Conservation (phyloP, 2,888 invertebrate species). For the Platycheirus albimanus region DNA sequence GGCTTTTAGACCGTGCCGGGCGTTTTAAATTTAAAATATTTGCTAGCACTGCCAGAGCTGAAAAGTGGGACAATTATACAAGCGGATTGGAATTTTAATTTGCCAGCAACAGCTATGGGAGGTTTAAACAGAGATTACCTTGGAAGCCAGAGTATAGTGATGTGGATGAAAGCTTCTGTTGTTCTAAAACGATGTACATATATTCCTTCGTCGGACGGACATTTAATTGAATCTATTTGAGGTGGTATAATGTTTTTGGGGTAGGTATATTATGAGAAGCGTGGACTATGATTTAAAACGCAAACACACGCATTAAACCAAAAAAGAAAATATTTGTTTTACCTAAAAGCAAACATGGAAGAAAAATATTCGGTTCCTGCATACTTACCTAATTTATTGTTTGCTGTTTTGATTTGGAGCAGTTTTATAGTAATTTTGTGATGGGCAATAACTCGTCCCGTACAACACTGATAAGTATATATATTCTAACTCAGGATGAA, state of each 20-base stretch:
- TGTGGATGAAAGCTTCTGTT: background rate
- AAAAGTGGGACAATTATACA: conserved; percentile 55
- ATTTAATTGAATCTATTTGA: conserved; percentile 26
- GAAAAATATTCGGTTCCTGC: too few relatives aligned
- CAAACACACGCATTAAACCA: too few relatives aligned
- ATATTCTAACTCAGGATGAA: too few relatives aligned
- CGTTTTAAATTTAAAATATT: conserved; percentile 46
- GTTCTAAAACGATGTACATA: background rate
- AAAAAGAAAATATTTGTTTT: too few relatives aligned
- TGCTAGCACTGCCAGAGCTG: conserved; percentile 5
- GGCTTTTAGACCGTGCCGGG: conserved; percentile 32
- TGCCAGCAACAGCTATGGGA: conserved; percentile 25
- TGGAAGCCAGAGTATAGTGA: background rate
- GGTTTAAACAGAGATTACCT: conserved; percentile 10
- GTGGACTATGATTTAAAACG: too few relatives aligned
- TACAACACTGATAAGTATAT: too few relatives aligned
- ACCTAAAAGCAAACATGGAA: too few relatives aligned
- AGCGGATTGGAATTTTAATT: conserved; percentile 52
- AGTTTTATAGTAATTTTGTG: too few relatives aligned
- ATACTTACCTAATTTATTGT: too few relatives aligned
- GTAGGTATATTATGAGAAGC: too few relatives aligned
- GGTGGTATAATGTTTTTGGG: background rate
- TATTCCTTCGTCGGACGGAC: background rate
- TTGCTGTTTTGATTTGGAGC: too few relatives aligned
- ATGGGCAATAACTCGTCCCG: too few relatives aligned